Base-by-base conservation (phyloP, 2,888 invertebrate species). In the Drosophila testacea region DNA sequence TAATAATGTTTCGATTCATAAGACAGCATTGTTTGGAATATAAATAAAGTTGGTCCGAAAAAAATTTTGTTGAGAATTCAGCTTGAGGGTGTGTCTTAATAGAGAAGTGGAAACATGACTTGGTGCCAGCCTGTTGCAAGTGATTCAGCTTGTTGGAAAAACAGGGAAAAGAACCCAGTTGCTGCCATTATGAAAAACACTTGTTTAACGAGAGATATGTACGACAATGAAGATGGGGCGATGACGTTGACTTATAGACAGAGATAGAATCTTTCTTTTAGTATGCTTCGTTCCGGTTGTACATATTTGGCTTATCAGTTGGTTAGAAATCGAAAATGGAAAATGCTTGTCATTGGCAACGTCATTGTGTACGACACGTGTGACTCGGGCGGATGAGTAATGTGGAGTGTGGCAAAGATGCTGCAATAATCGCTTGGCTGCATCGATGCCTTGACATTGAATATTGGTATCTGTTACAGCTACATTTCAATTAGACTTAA, bases 391-490 rank as follows among this genome's bases (percentile, higher is more conserved):
- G 68, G 46, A 69, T 76, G 73, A 62, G 65, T 60, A 77, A 76
- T 72, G 42, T 38, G 27, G 16, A 5, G 16, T 22, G 30, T 41
- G 16, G 4, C 6, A 10, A 10, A n/a, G 54, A 13, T 30, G 59
- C 22, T 44, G 42, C 42, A 44, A 36, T 50, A 47, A 50, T 34
- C 69, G 52, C 60, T 57, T 48, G 39, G 27, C 38, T 63, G 62
- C 34, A 36, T 51, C 39, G 28, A 47, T 30, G 62, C 64, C 57
- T 60, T 73, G 83, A 36, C 81, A 84, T 82, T 82, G 85, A 69
- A 59, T 32, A 47, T 54, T 44, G 62, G 77, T 67, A 82, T 84
- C 77, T 61, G 68, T 84, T 82, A 75, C 77, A 47, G 42, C 30
- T 46, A 57, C 54, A 57, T 34, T 67, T 79, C 57, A 74, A 75